Percentiles rank a stretch among this genome's conserved stretches.
These are phyloP conservation scores for Seira ritae DNA, from an alignment of 2,888 invertebrate species.

Conservation along the genomic window DNA sequence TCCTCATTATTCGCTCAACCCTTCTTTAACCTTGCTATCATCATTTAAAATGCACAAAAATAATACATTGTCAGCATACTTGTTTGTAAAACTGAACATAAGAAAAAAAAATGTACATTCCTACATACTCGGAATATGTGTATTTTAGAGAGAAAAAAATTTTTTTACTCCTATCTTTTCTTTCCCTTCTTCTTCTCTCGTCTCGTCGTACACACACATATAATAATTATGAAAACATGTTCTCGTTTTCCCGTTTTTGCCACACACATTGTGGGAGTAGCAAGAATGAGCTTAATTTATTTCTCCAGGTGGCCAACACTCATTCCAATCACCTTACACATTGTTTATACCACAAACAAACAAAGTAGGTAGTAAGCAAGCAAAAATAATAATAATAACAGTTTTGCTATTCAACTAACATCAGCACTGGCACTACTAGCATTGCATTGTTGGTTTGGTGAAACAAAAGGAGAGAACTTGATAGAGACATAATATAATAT, in stretches of 20 bases:
- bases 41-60: too few species aligned
- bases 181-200: slow-evolving; percentile 11
- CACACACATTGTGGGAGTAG: slow-evolving; percentile 69
- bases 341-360: slow-evolving; percentile 52
- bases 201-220: slow-evolving; percentile 41
- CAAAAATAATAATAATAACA: slow-evolving; percentile 8
- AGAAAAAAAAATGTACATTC: not conserved
- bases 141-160: too few species aligned
- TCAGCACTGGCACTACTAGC: not conserved
- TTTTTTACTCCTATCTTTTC: too few species aligned
- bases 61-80: too few species aligned
- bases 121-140: too few species aligned
- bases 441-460: too few species aligned
- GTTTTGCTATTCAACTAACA: not conserved
- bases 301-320: slow-evolving; percentile 71
- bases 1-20: slow-evolving; percentile 42
- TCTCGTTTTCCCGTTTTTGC: slow-evolving; percentile 64
- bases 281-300: slow-evolving; percentile 71
- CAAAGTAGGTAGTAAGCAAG: slow-evolving; percentile 18
- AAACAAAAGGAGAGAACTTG: slow-evolving; percentile 9
- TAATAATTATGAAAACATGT: slow-evolving; percentile 65
- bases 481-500: slow-evolving; percentile 63
- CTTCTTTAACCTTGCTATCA: slow-evolving; percentile 15
- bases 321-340: slow-evolving; percentile 67
- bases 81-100: too few species aligned